phyloP scores from a whole-genome alignment of 1,140 invertebrate species.

The Gyrodactylus bullatarudis region DNA sequence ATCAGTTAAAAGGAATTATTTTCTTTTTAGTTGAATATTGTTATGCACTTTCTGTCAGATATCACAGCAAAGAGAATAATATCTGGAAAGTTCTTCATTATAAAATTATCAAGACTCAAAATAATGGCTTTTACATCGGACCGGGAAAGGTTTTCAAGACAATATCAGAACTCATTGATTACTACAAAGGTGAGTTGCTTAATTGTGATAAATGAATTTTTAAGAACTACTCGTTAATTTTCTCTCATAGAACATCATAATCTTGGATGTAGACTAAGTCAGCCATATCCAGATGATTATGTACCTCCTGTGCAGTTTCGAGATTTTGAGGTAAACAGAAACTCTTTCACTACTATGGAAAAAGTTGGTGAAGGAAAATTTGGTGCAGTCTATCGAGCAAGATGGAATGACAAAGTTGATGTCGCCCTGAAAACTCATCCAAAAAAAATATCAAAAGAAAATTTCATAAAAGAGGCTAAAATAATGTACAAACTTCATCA shows the following conservation, averaged over 20 bases:
- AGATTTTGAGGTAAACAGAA: slow-evolving; percentile 2
- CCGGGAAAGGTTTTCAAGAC: background rate
- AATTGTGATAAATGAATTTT: no score
- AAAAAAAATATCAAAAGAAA: background rate
- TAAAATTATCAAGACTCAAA: background rate
- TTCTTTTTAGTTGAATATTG: background rate
- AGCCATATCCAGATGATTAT: background rate
- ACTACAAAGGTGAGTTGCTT: no score
- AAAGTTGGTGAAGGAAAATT: background rate
- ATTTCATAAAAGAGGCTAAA: slow-evolving; percentile 7
- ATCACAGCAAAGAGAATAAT: background rate
- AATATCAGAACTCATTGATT: background rate
- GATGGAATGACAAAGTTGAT: background rate
- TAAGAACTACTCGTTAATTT: no score
- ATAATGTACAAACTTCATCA: slow-evolving; percentile 5
- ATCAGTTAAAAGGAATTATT: no score
- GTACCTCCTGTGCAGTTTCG: background rate
- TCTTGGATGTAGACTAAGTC: background rate
- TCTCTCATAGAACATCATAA: no score
- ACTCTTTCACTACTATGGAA: background rate
- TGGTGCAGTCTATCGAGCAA: slow-evolving; percentile 1
- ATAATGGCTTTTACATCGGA: background rate
- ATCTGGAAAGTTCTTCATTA: background rate
- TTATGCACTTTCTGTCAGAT: background rate
- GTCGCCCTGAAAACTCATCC: background rate